Evolutionary conservation across 2,113 vertebrate genomes (phyloP).

Genomic region (Raja brachyura): DNA sequence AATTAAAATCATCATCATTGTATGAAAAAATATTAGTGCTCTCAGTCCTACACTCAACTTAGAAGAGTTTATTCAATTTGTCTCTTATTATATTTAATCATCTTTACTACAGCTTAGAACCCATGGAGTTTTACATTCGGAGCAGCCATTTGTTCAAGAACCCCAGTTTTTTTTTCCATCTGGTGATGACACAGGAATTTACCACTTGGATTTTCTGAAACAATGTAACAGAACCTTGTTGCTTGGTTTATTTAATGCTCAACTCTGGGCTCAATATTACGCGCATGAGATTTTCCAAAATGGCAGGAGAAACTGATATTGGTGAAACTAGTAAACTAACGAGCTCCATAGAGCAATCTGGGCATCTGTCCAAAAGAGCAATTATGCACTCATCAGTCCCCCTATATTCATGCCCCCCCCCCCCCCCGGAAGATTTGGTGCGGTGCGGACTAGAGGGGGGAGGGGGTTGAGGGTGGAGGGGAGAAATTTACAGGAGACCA

Average conservation of each 20-base stretch:
- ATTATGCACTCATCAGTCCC: background rate
- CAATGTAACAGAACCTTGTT: background rate
- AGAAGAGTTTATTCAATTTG: background rate
- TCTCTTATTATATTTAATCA: background rate
- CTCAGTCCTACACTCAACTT: background rate
- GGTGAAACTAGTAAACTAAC: too few species aligned
- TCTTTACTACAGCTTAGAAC: background rate
- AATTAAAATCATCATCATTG: background rate
- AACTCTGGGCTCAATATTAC: background rate
- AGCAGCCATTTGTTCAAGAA: background rate
- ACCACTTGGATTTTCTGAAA: background rate
- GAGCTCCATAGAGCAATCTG: too few species aligned
- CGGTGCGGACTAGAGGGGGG: background rate
- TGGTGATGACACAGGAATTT: too few species aligned
- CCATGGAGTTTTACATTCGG: too few species aligned
- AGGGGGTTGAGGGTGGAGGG: too few species aligned
- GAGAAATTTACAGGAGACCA: background rate
- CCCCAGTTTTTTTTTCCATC: background rate
- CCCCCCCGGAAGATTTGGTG: background rate
- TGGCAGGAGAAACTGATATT: background rate
- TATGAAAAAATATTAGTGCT: background rate
- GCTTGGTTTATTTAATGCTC: background rate
- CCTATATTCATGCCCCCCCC: background rate
- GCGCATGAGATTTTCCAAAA: background rate
- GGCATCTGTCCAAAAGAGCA: background rate